Base-by-base conservation (phyloP, 2,797 vertebrate species). In the Margarornis squamiger region DNA sequence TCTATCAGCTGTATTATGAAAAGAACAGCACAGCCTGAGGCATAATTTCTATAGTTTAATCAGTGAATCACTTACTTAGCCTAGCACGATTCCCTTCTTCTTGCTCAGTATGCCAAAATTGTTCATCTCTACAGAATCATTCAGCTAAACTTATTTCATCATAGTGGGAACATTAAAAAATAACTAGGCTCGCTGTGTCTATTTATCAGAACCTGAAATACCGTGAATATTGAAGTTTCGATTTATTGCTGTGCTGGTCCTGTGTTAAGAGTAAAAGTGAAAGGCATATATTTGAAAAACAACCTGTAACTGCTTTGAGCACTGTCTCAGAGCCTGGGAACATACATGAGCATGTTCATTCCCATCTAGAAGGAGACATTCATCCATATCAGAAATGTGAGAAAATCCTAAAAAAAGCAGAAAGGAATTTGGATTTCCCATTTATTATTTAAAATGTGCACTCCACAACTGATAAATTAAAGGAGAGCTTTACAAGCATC, bases 121-220 rank as follows among this genome's bases (percentile, higher is more conserved):
- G 48, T 48, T 86, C 32, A 79, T 77, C 49, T 87, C 61, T 71
- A 91, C 22, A 14, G 65, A 95, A 96, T 61, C 88, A 90, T 58
- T 93, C 76, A 95, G 72, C 75, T 66, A 78, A 80, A 85, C 92
- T 95, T 92, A 93, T 66, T 97, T 95, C 45, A 90, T n/a, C 41
- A 66, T 26, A 86, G 77, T 30, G 65, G 41, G 46, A 95, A 84
- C 94, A 88, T 89, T 96, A 94, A 82, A 91, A 96, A 95, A 96
- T n/a, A 91, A 61, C 39, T 66, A 90, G 26, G 23, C 16, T 94
- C 77, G 54, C 36, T 54, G 32, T 72, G 59, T 61, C 90, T 95
- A 67, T 86, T 82, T 92, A 81, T 94, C 73, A 96, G 62, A 93
- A 93, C 18, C 23, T 83, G 68, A 94, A 58, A 92, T 54, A 83